Base-by-base conservation (phyloP, 2,888 invertebrate genomes). In the Megastigmus dorsalis region DNA sequence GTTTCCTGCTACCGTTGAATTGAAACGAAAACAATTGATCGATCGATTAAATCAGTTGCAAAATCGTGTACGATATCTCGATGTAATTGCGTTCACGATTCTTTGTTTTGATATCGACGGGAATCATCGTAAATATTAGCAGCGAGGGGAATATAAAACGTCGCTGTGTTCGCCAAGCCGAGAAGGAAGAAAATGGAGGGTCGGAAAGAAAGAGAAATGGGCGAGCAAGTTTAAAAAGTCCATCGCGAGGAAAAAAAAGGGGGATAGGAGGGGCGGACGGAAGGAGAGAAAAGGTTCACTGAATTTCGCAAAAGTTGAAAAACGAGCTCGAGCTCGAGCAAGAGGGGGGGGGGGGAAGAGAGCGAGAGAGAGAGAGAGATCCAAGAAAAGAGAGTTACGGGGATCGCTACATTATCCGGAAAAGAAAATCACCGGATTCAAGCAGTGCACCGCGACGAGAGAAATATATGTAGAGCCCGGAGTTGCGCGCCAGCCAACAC, bases 371-470 rank as follows among this genome's bases (percentile, higher is more conserved):
- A 28, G 30, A 26, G 28, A 18, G 26, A 41, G 41, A 59, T 1
- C 9, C 6, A 38, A 28, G 9, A 41, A 26, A 18, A 20, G 60
- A 54, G 63, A 57, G 48, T 60, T 60, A 69, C 41, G 20, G 13
- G 50, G 73, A 73, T 68, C 63, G 66, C 57, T 74, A 68, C 67
- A 68, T 74, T 74, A 74, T 74, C 68, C 74, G 63, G 74, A 68
- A 68, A 74, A 68, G 74, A 68, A 68, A 74, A 74, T 74, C 68
- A 68, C 63, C 68, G 63, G 60, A 41, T 65, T 72, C 65, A 59
- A 38, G 54, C 33, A 54, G 45, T 33, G 55, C 23, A 13, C 13
- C 5, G n/a, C 13, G n/a, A 41, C 26, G 54, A 55, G 45, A 30
- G 50, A 62, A 41, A 30, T 70, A 36, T 62, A 55, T 54, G 66